Evolutionary conservation across 1,140 invertebrate species (phyloP).

Genomic region (Drosophila virilis): DNA sequence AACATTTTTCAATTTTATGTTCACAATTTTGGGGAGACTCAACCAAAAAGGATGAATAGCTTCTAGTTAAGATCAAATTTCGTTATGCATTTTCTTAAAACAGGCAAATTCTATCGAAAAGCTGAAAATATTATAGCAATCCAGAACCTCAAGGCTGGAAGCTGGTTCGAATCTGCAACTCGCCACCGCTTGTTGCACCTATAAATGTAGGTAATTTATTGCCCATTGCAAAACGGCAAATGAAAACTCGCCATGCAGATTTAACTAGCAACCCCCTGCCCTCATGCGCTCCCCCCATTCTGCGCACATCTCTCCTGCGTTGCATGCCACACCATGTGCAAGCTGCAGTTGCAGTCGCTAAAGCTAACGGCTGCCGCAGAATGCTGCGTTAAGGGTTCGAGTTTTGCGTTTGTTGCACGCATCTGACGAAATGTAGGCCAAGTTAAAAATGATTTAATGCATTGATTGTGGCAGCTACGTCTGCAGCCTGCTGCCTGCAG

Average conservation of each 20-base stretch:
- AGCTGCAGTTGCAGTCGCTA: conserved; percentile 51
- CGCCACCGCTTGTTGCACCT: neutral
- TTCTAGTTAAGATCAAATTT: no score
- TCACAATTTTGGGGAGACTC: no score
- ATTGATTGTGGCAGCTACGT: conserved; percentile 58
- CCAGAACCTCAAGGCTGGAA: no score
- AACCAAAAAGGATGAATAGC: no score
- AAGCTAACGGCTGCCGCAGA: conserved; percentile 29
- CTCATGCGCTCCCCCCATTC: no score
- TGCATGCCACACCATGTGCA: conserved; percentile 52
- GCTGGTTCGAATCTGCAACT: neutral
- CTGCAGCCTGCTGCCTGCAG: conserved; percentile 17
- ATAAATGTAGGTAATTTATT: conserved; percentile 46
- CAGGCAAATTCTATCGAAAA: no score
- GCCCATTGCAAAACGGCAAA: no score
- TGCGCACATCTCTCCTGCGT: neutral
- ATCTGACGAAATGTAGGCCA: conserved; percentile 68
- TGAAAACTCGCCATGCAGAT: no score
- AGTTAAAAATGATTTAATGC: conserved; percentile 83
- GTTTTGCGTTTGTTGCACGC: conserved; percentile 15
- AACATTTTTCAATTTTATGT: no score
- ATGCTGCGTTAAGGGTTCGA: conserved; percentile 48
- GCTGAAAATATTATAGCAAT: no score
- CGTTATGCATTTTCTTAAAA: no score
- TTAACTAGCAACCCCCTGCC: no score